Percentiles rank a stretch among this genome's conserved stretches.
Conservation (phyloP, 2,888 invertebrate genomes). For the Nomada lathburiana region DNA sequence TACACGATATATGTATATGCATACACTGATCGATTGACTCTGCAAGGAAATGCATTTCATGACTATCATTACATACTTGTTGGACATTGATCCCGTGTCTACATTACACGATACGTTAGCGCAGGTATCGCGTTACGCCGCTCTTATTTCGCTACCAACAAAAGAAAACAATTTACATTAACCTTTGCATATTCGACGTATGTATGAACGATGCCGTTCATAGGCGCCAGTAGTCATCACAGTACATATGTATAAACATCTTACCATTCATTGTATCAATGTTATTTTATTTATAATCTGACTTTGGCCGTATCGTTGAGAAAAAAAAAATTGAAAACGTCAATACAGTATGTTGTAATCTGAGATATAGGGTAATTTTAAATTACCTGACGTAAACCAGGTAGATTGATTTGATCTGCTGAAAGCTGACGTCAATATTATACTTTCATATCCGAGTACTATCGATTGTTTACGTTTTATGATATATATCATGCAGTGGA, state of each 20-base stretch:
- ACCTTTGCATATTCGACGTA: background rate
- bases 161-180: conserved; percentile 10
- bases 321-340: too few relatives aligned
- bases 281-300: too few relatives aligned
- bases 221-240: too few relatives aligned
- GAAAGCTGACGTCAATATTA: background rate
- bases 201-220: background rate
- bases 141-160: conserved; percentile 11
- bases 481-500: conserved; percentile 1
- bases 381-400: background rate
- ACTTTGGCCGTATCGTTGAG: too few relatives aligned
- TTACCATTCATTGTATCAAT: too few relatives aligned
- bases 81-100: conserved; percentile 19
- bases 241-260: too few relatives aligned
- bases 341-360: too few relatives aligned
- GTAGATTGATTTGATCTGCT: too few relatives aligned
- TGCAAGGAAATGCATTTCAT: conserved; percentile 19
- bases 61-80: conserved; percentile 14
- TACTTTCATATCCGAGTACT: background rate
- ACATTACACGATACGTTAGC: conserved; percentile 9
- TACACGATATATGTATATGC: conserved; percentile 10
- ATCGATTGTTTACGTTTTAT: conserved; percentile 4
- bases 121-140: background rate
- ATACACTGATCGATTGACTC: conserved; percentile 12
- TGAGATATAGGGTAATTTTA: background rate